Percentiles rank a stretch among this genome's conserved stretches.
Conservation (phyloP, 2,113 vertebrate genomes). For the Gnathonemus longibarbis region DNA sequence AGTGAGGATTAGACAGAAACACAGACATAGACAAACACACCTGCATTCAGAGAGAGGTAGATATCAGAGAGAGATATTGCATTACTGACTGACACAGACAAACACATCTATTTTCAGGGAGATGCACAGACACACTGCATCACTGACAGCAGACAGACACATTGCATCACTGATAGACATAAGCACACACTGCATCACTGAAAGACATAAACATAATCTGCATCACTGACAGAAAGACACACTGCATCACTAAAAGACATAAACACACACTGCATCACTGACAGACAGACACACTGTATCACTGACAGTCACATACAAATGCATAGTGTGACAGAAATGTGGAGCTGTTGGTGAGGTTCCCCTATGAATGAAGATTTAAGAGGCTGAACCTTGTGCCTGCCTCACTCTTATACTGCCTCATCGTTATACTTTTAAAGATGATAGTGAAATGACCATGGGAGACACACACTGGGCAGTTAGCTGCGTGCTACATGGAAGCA, state of each 20-base stretch:
- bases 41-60: neutral
- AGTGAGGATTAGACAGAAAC: constrained; percentile 27
- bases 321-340: constrained; percentile 25
- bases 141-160: neutral
- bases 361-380: neutral
- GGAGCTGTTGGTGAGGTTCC: neutral
- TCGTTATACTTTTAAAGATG: neutral
- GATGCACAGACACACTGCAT: constrained; percentile 18
- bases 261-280: neutral
- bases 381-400: neutral
- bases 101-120: neutral
- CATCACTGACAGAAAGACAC: neutral
- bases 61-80: neutral
- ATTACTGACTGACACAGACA: constrained; percentile 18
- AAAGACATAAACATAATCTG: neutral
- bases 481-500: neutral
- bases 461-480: neutral
- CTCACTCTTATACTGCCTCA: neutral
- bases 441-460: neutral
- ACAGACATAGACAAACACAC: constrained; percentile 30
- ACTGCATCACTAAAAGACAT: constrained; percentile 9
- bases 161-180: neutral
- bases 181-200: neutral
- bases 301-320: constrained; percentile 36
- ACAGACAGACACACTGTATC: neutral